Conservation (phyloP, 2,888 invertebrate species). For the Sympetrum striolatum region DNA sequence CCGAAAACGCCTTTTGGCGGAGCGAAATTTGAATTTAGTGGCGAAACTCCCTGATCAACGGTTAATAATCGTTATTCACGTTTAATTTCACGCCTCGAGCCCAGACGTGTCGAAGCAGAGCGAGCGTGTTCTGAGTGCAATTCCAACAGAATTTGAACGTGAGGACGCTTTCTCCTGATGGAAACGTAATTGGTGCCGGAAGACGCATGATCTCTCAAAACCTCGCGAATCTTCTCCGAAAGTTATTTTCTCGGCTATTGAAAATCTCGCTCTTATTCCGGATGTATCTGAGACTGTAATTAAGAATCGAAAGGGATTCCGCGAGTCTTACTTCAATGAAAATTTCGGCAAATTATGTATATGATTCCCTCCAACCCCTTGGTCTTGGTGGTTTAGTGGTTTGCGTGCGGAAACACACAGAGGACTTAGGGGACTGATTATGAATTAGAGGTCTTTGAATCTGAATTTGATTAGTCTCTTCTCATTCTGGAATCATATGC, state of each 20-base stretch:
- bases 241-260: background rate
- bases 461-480: too few relatives aligned
- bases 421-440: background rate
- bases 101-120: background rate
- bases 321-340: too few relatives aligned
- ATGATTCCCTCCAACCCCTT: too few relatives aligned
- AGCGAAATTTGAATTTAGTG: constrained; percentile 30
- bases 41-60: constrained; percentile 33
- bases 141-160: background rate
- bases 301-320: too few relatives aligned
- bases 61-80: constrained; percentile 36
- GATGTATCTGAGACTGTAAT: too few relatives aligned
- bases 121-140: background rate
- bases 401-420: background rate
- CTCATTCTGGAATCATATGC: background rate
- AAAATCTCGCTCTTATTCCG: too few relatives aligned
- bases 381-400: too few relatives aligned
- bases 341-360: too few relatives aligned
- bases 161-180: background rate
- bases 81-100: constrained; percentile 6
- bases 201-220: background rate
- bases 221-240: background rate
- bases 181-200: background rate
- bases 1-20: constrained; percentile 9
- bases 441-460: too few relatives aligned